Evolutionary conservation across 2,797 vertebrate species (phyloP).

Genomic region (Dallia pectoralis): DNA sequence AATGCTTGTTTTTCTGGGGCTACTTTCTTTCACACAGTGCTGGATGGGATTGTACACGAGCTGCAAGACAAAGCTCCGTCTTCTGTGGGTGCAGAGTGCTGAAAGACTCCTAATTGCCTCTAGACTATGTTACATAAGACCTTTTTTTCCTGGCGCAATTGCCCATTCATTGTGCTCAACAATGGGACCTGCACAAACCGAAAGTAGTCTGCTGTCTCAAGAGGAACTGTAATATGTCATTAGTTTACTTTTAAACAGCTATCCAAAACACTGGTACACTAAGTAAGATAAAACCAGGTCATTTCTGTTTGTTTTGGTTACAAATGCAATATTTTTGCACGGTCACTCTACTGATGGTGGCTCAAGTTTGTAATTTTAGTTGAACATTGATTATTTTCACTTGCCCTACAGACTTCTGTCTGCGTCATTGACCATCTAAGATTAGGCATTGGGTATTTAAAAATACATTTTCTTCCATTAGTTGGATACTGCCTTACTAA

Average conservation of each 20-base stretch:
- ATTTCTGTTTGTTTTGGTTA: too few species aligned
- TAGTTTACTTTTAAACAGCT: too few species aligned
- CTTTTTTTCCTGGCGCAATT: slow-evolving; percentile 24
- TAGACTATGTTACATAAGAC: slow-evolving; percentile 26
- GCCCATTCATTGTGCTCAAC: slow-evolving; percentile 20
- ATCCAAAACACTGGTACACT: too few species aligned
- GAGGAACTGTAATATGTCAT: too few species aligned
- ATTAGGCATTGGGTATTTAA: too few species aligned
- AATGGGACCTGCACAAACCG: slow-evolving; percentile 17
- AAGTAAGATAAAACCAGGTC: too few species aligned
- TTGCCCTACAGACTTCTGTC: too few species aligned
- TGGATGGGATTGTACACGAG: slow-evolving; percentile 35
- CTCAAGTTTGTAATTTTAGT: too few species aligned
- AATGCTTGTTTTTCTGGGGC: slow-evolving; percentile 45
- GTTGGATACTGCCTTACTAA: slow-evolving; percentile 18
- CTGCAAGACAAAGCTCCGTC: slow-evolving; percentile 40
- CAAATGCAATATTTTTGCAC: too few species aligned
- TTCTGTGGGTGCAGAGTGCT: slow-evolving; percentile 18
- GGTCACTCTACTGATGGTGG: too few species aligned
- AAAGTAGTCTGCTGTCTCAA: not conserved
- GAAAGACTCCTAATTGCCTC: slow-evolving; percentile 24
- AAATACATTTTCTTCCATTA: slow-evolving; percentile 50
- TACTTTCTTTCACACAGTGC: slow-evolving; percentile 16
- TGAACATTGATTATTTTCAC: too few species aligned
- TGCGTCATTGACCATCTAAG: too few species aligned